Base-by-base conservation (phyloP, 2,797 vertebrate genomes). In the Lepilemur septentrionalis region DNA sequence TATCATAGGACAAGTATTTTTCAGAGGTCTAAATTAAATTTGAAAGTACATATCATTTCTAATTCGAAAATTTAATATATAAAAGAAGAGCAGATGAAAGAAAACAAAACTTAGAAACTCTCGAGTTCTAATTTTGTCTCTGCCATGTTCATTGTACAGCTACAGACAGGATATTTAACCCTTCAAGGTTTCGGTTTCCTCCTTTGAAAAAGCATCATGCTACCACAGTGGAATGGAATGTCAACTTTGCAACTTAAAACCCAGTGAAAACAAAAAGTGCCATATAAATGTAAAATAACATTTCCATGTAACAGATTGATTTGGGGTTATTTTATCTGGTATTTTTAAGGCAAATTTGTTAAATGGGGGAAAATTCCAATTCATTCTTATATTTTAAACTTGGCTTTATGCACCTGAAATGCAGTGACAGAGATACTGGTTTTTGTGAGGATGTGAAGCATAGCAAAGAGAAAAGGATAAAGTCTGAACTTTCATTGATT, bases 21-120 rank as follows among this genome's bases (percentile, higher is more conserved):
- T 87, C 35, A 93, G 80, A 67, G 4, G 12, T 72, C 55, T 93
- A 69, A 93, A 93, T 91, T 86, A 94, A 95, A 84, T 81, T 91
- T 35, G n/a, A 92, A 84, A 84, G 65, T 22, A 65, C 12, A 55
- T 1, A 95, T 22, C 30, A 57, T 20, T 78, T 72, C 52, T 90
- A 89, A 92, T 72, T 90, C 67, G 81, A 95, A 38, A 86, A 79
- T 84, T 92, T 43, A 90, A 78, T 67, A 59, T 25, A 76, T 30
- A 67, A 61, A 73, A 94, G 30, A 73, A 35, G 94, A 78, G 15
- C 8, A 82, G 32, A 57, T 61, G 22, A 67, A 93, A 92, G 61
- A 89, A 79, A 79, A 81, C 0, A 12, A 96, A 95, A 91, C 25
- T 70, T 90, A 72, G 92, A 72, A 84, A 83, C 5, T 50, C 32